phyloP scores from a whole-genome alignment of 53 echinoderm and acorn worm genomes.

The Paracentrotus lividus region DNA sequence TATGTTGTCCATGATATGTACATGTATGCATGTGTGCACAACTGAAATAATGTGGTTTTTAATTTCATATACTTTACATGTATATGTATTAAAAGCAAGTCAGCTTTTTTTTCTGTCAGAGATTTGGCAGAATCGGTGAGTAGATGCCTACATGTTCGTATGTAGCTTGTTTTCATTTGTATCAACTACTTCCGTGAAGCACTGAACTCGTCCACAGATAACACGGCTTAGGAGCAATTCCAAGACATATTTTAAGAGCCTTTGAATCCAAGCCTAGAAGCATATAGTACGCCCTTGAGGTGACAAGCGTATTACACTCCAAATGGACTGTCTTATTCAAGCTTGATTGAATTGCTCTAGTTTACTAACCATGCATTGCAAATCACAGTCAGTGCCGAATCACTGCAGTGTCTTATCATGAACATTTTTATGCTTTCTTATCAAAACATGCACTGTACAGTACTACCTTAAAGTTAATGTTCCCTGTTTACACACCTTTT shows the following conservation, averaged over 20 bases:
- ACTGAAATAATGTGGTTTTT: too few species aligned
- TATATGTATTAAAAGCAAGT: too few species aligned
- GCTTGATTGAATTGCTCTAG: constrained; percentile 53
- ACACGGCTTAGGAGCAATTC: constrained; percentile 7
- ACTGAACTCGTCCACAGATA: background rate
- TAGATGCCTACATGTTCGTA: too few species aligned
- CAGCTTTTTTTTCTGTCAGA: too few species aligned
- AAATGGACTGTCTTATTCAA: background rate
- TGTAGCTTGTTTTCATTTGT: too few species aligned
- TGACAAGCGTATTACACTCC: constrained; percentile 40
- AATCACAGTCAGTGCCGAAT: constrained; percentile 36
- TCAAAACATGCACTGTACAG: too few species aligned
- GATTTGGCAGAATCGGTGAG: too few species aligned
- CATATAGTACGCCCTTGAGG: constrained; percentile 15
- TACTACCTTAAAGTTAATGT: too few species aligned
- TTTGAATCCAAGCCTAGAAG: background rate
- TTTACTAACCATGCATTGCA: constrained; percentile 33
- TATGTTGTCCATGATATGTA: background rate
- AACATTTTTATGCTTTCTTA: too few species aligned
- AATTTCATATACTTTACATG: background rate
- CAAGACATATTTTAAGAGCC: background rate
- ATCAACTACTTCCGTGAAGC: background rate
- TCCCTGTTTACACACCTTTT: too few species aligned
- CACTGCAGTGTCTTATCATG: too few species aligned
- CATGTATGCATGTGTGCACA: background rate